Evolutionary conservation across 1,140 invertebrate genomes (phyloP), one percentile per base, ranked within the genome.

Genomic region (Battus philenor): DNA sequence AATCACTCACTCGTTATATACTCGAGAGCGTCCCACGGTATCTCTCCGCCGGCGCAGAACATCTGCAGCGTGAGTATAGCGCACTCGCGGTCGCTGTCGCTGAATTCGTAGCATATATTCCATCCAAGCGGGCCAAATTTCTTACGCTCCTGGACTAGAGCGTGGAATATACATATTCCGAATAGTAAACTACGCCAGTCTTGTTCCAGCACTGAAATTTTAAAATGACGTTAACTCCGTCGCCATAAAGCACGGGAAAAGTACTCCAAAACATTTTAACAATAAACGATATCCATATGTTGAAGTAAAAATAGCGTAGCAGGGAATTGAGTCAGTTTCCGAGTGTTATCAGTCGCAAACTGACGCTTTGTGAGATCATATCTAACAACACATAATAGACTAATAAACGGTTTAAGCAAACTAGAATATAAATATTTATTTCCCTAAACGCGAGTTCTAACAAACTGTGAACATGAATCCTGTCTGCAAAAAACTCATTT

Each of bases 101-200:
- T 97, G 68, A 97, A 97, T 72, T 96, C 94, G 64, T 97, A 97
- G 34, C 91, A 89, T 26, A 96, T 96, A 73, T 96, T 97, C 95
- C 95, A 97, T 0, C 95, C 95, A 0, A 97, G 82, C 0, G 95
- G 93, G 0, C 95, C 95, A 71, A 96, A 97, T 75, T 97, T 97
- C 67, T 95, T 95, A 20, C 95, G 87, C 77, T 97, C 95, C 71
- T 95, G 91, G 30, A 97, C 91, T 5, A 96, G 91, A 0, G 93
- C 94, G 74, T 97, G 95, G 70, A 97, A 96, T 77, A 93, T 92
- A 54, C 92, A 93, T 4, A 94, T 76, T 0, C 92, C 93, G 61
- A 94, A 94, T 13, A 94, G 74, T 85, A 94, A 93, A 38, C 89
- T 89, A 9, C 91, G 88, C 95, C 94, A 97, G 17, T 91, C 88